phyloP scores from a whole-genome alignment of 2,888 invertebrate genomes.

The Leucozona laternaria region DNA sequence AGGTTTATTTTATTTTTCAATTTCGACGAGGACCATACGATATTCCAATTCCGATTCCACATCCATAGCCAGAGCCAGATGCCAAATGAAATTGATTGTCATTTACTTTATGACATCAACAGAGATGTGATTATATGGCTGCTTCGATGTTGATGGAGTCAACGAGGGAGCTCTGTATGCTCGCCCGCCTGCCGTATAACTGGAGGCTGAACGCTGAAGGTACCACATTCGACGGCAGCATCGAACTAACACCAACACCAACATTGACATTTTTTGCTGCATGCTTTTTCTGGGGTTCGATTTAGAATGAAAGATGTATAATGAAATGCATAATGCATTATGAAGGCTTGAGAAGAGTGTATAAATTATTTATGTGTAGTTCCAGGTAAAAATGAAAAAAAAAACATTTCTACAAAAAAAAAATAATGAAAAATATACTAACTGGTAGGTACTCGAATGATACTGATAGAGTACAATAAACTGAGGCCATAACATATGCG shows the following conservation, averaged over 20 bases:
- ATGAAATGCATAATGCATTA: constrained; percentile 35
- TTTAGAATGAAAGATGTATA: constrained; percentile 34
- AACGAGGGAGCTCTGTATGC: background rate
- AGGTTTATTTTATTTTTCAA: constrained; percentile 58
- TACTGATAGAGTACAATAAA: constrained; percentile 24
- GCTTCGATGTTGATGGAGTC: constrained; percentile 8
- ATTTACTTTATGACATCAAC: constrained; percentile 62
- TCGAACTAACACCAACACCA: constrained; percentile 26
- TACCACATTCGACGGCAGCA: constrained; percentile 28
- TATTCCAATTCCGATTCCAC: constrained; percentile 36
- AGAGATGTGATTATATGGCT: constrained; percentile 32
- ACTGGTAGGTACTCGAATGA: background rate
- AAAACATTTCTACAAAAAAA: background rate
- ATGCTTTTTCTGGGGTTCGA: constrained; percentile 17
- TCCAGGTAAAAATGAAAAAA: constrained; percentile 36
- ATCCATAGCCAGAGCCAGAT: constrained; percentile 36
- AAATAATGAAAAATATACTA: constrained; percentile 38
- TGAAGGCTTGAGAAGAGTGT: constrained; percentile 19
- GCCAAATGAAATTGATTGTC: constrained; percentile 74
- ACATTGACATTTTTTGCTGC: constrained; percentile 34
- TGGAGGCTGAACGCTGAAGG: constrained; percentile 31
- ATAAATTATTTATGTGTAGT: background rate
- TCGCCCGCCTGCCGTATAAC: no score
- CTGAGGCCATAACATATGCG: constrained; percentile 25
- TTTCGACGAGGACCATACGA: constrained; percentile 57